Conservation (phyloP, 1,140 invertebrate genomes). For the Colletes gigas region DNA sequence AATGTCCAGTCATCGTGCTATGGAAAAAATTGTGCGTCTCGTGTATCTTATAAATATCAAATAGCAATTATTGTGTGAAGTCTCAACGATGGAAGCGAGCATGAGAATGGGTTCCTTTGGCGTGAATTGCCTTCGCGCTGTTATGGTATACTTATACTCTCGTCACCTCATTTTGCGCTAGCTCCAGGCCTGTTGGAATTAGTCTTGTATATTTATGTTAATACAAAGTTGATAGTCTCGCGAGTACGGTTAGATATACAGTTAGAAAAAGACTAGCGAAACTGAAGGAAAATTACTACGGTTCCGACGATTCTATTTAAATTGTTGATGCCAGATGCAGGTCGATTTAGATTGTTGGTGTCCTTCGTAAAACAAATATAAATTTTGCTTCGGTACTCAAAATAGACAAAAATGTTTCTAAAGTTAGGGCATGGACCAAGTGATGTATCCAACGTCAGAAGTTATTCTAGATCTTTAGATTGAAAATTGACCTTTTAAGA, state of each 20-base stretch:
- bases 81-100: background rate
- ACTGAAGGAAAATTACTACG: no score
- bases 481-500: no score
- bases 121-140: background rate
- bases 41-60: conserved; percentile 54
- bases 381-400: no score
- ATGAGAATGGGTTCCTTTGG: background rate
- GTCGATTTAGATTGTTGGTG: background rate
- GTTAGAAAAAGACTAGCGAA: no score
- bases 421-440: no score
- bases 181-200: background rate
- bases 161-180: background rate
- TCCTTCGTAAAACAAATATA: no score
- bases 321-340: no score
- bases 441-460: no score
- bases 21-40: conserved; percentile 48
- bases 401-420: no score
- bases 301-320: no score
- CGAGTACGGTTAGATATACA: no score
- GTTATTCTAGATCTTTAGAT: no score
- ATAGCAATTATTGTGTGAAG: conserved; percentile 26
- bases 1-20: conserved; percentile 36
- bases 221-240: background rate
- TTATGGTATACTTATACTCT: conserved; percentile 15
- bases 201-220: background rate